These are phyloP conservation scores for Neoascia interrupta DNA, from an alignment of 2,888 invertebrate genomes.

Conservation along the genomic window DNA sequence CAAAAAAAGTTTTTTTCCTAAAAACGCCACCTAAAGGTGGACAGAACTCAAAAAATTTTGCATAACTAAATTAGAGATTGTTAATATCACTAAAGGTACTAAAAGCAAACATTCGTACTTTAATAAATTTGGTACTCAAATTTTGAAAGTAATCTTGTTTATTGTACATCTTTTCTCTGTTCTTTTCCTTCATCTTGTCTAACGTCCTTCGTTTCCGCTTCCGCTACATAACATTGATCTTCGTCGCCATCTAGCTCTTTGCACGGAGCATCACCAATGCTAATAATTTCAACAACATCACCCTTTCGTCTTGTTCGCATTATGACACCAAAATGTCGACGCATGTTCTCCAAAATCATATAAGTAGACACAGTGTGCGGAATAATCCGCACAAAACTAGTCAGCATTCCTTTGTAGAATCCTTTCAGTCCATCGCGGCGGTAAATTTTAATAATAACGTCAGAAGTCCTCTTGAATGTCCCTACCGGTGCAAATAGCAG, in stretches of 20 bases:
- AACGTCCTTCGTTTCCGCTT: no score
- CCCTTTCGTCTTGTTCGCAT: background rate
- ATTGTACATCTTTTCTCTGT: no score
- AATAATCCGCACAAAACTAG: constrained; percentile 55
- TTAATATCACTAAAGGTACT: no score
- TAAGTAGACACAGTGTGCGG: constrained; percentile 67
- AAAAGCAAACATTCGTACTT: no score
- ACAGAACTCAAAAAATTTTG: no score
- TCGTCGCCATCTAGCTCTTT: background rate
- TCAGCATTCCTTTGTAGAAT: constrained; percentile 65
- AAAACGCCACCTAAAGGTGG: no score
- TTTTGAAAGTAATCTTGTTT: no score
- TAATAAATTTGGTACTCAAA: no score
- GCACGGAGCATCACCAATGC: background rate
- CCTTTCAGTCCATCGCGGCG: constrained; percentile 58
- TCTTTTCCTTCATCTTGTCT: no score
- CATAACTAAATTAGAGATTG: no score
- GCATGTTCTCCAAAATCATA: constrained; percentile 49
- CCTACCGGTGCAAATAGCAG: constrained; percentile 45
- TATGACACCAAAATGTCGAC: constrained; percentile 20
- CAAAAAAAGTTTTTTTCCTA: no score
- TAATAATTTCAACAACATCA: background rate
- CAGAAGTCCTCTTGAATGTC: constrained; percentile 11
- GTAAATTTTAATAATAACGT: constrained; percentile 24
- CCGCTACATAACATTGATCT: background rate